Evolutionary conservation across 2,888 invertebrate genomes (phyloP), one percentile per base, ranked within the genome.

Genomic region (Phytoseiulus persimilis): DNA sequence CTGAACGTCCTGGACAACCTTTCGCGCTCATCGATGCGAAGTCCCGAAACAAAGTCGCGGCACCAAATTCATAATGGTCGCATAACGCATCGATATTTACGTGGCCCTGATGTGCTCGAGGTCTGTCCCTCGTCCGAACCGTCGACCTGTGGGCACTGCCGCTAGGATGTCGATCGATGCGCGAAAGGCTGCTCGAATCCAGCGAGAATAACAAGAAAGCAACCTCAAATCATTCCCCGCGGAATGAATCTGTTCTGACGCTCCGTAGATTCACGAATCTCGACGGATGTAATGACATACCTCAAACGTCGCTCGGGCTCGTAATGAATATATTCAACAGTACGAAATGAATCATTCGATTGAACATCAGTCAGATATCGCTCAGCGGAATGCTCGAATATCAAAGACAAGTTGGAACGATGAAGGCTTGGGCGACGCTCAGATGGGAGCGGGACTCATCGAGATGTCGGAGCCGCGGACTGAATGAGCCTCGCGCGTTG

Each of bases 261-360:
- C 28, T 65, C 65, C 65, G 23, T 23, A 65, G 65, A 65, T 65
- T 65, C 65, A 65, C 65, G 65, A 65, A 65, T 65, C 65, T 28
- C 65, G 65, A 23, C 65, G 65, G 65, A 65, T 65, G 65, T 65
- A 65, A 65, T 65, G 65, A 65, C 65, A 65, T 14, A 65, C 18
- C 18, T 65, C 65, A 23, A 65, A 14, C 14, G 65, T 65, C 5
- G 5, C 65, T 65, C 65, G 9, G 65, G 28, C 65, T 65, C 65
- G 65, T 65, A 65, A 65, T 65, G 65, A 65, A 65, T 65, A 65
- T 65, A 65, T 65, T 65, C 65, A 65, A 65, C 65, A 65, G 65
- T 28, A 3, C 65, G 65, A 65, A 39, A 65, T 65, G 65, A 65
- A 65, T 65, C 65, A 65, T 65, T 28, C 65, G 65, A 28, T 28